These are phyloP conservation scores for Eleginops maclovinus DNA, from an alignment of 2,113 vertebrate species.

Conservation along the genomic window DNA sequence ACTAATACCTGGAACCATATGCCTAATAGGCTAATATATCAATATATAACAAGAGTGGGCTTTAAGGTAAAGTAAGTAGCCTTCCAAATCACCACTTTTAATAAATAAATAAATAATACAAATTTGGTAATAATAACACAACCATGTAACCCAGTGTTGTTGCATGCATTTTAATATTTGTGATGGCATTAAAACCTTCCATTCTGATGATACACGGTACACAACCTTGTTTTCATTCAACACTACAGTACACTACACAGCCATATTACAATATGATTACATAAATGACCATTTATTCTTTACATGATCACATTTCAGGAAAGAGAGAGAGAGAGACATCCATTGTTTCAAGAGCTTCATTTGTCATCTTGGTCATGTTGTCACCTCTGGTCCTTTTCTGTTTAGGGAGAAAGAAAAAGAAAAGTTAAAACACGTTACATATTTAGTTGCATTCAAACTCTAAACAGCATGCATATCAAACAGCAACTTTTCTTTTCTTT, in stretches of 20 bases:
- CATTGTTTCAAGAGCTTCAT: conserved; percentile 3
- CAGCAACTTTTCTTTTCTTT: too few relatives aligned
- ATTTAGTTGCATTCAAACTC: too few relatives aligned
- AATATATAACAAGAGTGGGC: neutral
- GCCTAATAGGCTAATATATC: too few relatives aligned
- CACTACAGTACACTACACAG: conserved; percentile 19
- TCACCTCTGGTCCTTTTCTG: conserved; percentile 8
- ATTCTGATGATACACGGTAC: neutral
- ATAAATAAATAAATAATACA: too few relatives aligned
- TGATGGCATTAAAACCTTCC: neutral
- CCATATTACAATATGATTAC: neutral
- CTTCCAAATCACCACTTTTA: neutral
- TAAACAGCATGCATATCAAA: too few relatives aligned
- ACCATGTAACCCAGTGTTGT: neutral
- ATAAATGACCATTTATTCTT: neutral
- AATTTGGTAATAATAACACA: neutral
- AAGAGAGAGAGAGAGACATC: neutral
- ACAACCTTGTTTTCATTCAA: neutral
- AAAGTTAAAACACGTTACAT: neutral
- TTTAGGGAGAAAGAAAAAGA: neutral
- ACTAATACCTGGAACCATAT: neutral
- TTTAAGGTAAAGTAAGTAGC: neutral
- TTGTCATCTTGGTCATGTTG: neutral
- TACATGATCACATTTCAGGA: conserved; percentile 4
- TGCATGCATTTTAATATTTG: conserved; percentile 31